phyloP scores from a whole-genome alignment of 2,113 vertebrate species.

The Gnathonemus longibarbis region DNA sequence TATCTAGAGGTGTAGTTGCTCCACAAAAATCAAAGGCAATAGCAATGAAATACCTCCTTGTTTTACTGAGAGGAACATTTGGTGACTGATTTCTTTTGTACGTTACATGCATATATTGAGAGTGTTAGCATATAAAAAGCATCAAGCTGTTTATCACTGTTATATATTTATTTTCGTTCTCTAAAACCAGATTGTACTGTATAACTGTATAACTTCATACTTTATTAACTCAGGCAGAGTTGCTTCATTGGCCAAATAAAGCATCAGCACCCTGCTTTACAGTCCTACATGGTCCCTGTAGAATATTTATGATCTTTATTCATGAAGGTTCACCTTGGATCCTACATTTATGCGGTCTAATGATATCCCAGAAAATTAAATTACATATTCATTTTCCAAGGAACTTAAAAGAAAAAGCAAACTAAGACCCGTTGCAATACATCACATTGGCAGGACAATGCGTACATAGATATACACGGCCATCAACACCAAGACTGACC shows the following conservation, averaged over 20 bases:
- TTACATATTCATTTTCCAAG: slow-evolving; percentile 57
- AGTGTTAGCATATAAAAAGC: slow-evolving; percentile 5
- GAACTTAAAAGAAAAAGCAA: slow-evolving; percentile 43
- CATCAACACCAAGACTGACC: slow-evolving; percentile 54
- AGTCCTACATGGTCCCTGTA: neutral
- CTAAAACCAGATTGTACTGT: neutral
- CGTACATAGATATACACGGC: slow-evolving; percentile 73
- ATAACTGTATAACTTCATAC: neutral
- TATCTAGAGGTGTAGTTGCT: neutral
- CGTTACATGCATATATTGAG: neutral
- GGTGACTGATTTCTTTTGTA: neutral
- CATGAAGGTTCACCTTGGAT: slow-evolving; percentile 45
- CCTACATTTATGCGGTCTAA: slow-evolving; percentile 37
- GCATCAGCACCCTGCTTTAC: neutral
- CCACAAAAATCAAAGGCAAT: slow-evolving; percentile 1
- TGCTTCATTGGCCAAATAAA: neutral
- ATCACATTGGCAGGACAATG: slow-evolving; percentile 73
- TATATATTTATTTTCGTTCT: neutral
- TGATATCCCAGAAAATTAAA: slow-evolving; percentile 51
- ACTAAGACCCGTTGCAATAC: slow-evolving; percentile 44
- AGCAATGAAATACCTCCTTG: neutral
- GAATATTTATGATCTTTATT: slow-evolving; percentile 18
- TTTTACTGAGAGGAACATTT: neutral
- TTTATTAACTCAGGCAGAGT: slow-evolving; percentile 9
- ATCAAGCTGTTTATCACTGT: slow-evolving; percentile 8